phyloP scores from a whole-genome alignment of 2,888 invertebrate genomes.

The Argyra leucocephala region DNA sequence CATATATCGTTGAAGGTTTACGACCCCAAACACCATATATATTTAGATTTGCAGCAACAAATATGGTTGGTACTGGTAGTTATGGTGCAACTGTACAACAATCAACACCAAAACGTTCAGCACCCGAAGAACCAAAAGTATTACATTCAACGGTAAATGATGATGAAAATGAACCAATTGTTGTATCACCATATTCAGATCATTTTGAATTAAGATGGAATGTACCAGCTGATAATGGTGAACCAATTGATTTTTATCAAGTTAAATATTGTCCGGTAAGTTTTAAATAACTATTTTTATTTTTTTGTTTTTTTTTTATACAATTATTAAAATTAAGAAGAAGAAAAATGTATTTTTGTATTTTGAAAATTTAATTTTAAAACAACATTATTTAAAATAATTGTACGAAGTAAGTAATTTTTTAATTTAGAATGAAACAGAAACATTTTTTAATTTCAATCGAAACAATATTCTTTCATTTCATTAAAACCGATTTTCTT shows the following conservation, averaged over 20 bases:
- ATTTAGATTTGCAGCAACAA: conserved; percentile 74
- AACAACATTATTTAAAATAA: no score
- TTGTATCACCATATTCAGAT: conserved; percentile 59
- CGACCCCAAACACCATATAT: conserved; percentile 67
- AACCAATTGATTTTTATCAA: conserved; percentile 73
- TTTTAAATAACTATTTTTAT: conserved; percentile 26
- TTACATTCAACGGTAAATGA: conserved; percentile 45
- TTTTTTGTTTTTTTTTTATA: conserved; percentile 13
- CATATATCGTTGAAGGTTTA: conserved; percentile 71
- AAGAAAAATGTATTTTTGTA: no score
- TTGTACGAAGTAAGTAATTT: no score
- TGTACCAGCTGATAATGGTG: conserved; percentile 80
- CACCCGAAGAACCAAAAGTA: conserved; percentile 64
- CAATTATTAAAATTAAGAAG: not conserved
- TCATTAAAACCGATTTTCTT: no score
- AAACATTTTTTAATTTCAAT: no score
- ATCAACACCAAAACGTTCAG: conserved; percentile 66
- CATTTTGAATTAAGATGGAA: conserved; percentile 76
- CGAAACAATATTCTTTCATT: no score
- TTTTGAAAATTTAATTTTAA: no score
- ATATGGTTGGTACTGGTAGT: conserved; percentile 69
- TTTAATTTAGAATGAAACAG: no score
- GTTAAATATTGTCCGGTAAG: conserved; percentile 72
- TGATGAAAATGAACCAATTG: conserved; percentile 45
- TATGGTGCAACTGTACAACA: conserved; percentile 59